phyloP scores from a whole-genome alignment of 2,888 invertebrate genomes.

The Euplagia quadripunctaria region DNA sequence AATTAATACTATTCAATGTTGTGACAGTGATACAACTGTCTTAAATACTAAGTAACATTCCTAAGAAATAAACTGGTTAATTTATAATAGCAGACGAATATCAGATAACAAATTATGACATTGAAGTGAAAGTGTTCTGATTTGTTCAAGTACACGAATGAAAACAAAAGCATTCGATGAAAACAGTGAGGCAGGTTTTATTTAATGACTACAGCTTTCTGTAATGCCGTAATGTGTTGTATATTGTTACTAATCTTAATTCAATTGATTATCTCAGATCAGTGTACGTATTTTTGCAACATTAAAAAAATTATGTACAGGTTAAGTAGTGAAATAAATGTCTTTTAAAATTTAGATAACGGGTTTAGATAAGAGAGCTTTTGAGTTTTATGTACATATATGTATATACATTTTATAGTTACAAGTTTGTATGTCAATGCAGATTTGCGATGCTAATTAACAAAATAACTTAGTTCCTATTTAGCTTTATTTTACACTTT shows the following conservation, averaged over 20 bases:
- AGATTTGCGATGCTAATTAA: constrained; percentile 21
- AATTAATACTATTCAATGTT: not conserved
- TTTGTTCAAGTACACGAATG: constrained; percentile 21
- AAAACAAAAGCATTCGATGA: constrained; percentile 38
- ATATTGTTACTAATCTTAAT: too few species aligned
- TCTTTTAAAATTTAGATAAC: too few species aligned
- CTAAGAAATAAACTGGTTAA: constrained; percentile 12
- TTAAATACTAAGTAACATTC: constrained; percentile 1
- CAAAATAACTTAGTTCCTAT: not conserved
- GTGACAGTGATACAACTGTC: not conserved
- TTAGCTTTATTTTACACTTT: not conserved
- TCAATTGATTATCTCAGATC: too few species aligned
- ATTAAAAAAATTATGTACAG: too few species aligned
- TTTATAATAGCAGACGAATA: constrained; percentile 24
- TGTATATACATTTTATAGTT: constrained; percentile 14
- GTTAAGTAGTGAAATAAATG: too few species aligned
- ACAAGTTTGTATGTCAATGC: constrained; percentile 30
- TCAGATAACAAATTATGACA: constrained; percentile 32
- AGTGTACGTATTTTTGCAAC: too few species aligned
- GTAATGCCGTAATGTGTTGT: too few species aligned
- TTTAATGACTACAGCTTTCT: not conserved
- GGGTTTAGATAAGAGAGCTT: too few species aligned
- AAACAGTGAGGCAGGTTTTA: not conserved
- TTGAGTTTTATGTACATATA: too few species aligned
- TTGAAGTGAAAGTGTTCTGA: constrained; percentile 38